Percentiles rank a stretch among this genome's conserved stretches.
Conservation (phyloP, 2,797 vertebrate genomes). For the Eurystomus glaucurus region DNA sequence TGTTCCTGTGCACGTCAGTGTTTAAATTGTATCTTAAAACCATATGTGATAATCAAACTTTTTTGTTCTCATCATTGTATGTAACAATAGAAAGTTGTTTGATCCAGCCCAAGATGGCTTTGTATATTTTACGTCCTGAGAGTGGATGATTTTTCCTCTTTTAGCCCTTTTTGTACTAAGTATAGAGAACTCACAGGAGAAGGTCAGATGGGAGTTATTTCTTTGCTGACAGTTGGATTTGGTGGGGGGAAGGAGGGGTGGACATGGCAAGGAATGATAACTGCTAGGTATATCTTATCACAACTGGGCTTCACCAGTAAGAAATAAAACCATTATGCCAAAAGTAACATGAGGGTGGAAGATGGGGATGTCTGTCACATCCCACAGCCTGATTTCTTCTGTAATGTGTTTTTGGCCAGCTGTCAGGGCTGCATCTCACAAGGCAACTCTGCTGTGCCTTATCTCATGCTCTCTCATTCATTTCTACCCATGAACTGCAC, state of each 20-base stretch:
- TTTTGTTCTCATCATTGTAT: neutral
- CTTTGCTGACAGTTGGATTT: neutral
- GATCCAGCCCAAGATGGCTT: neutral
- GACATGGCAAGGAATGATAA: fast-evolving
- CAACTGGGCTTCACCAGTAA: neutral
- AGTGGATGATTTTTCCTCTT: neutral
- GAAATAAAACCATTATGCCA: neutral
- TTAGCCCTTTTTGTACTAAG: neutral
- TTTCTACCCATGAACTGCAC: neutral
- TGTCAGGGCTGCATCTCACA: neutral
- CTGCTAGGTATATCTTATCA: neutral
- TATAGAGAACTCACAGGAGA: neutral
- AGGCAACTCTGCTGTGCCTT: neutral
- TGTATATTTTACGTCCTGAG: neutral
- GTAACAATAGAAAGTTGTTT: neutral
- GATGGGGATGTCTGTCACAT: neutral
- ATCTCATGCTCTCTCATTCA: neutral
- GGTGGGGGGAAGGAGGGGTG: fast-evolving
- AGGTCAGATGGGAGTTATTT: neutral
- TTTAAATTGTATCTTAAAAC: neutral
- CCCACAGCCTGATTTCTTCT: neutral
- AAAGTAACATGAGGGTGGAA: neutral
- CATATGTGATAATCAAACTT: neutral
- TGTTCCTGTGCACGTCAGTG: neutral
- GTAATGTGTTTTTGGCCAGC: neutral